These are phyloP conservation scores for Discoglossus pictus DNA, from an alignment of 2,797 vertebrate genomes.

Conservation along the genomic window DNA sequence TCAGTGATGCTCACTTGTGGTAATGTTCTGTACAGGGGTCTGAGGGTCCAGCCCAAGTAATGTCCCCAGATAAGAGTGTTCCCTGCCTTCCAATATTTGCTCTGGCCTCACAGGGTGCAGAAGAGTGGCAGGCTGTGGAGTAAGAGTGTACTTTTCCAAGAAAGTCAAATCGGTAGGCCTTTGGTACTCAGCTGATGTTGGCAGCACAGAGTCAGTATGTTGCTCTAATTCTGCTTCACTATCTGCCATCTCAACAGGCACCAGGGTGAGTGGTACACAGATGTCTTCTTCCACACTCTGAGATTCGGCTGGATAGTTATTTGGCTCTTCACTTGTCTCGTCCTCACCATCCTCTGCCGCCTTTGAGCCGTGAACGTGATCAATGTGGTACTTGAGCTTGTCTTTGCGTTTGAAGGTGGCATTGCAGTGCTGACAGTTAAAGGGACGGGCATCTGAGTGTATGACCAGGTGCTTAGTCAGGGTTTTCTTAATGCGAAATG, in stretches of 20 bases:
- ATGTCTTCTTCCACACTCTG: conserved; percentile 68
- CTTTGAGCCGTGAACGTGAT: conserved; percentile 89
- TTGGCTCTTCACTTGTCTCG: conserved; percentile 65
- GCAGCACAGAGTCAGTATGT: conserved; percentile 62
- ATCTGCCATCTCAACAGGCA: conserved; percentile 72
- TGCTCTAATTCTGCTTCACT: conserved; percentile 64
- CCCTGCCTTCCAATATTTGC: conserved; percentile 89
- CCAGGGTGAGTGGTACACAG: conserved; percentile 69
- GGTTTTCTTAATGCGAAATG: conserved; percentile 97
- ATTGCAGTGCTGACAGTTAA: conserved; percentile 92
- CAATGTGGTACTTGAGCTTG: conserved; percentile 95
- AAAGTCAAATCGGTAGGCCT: conserved; percentile 84
- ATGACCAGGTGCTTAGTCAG: conserved; percentile 98
- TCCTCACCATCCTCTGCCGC: conserved; percentile 69
- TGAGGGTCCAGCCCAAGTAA: conserved; percentile 86
- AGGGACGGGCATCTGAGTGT: conserved; percentile 94
- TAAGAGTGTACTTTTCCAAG: conserved; percentile 93
- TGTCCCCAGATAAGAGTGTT: conserved; percentile 91
- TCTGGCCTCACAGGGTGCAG: conserved; percentile 89
- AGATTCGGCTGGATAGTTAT: conserved; percentile 65
- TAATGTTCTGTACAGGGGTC: conserved; percentile 77
- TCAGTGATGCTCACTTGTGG: conserved; percentile 75
- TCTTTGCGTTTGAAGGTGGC: conserved; percentile 97
- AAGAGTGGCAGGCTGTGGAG: conserved; percentile 90
- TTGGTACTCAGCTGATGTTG: conserved; percentile 78